These are phyloP conservation scores for Nesogale talazaci DNA, from an alignment of 2,113 vertebrate species.

Conservation along the genomic window DNA sequence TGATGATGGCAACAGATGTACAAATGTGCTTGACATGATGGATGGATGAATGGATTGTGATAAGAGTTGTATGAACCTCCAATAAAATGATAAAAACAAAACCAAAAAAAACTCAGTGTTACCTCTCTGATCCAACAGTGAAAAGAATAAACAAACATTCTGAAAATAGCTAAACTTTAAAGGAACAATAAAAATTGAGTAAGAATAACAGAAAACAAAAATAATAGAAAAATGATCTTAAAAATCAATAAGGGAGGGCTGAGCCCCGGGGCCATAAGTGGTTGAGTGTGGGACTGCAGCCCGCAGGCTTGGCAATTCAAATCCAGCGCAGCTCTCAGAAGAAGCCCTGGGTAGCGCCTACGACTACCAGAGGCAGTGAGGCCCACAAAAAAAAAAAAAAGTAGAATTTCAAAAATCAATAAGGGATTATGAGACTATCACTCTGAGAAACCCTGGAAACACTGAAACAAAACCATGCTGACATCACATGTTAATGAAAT, in stretches of 20 bases:
- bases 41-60: too few species aligned
- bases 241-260: neutral
- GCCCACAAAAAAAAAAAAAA: too few species aligned
- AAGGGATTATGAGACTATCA: neutral
- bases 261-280: too few species aligned
- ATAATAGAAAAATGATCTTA: neutral
- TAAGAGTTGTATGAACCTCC: too few species aligned
- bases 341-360: too few species aligned
- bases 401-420: neutral
- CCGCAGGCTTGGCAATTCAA: too few species aligned
- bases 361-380: too few species aligned
- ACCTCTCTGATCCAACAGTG: neutral
- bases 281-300: too few species aligned
- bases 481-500: neutral
- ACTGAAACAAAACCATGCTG: neutral
- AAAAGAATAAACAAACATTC: slow-evolving; percentile 43
- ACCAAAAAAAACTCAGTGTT: neutral
- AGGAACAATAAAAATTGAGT: neutral
- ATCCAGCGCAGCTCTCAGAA: too few species aligned
- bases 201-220: neutral
- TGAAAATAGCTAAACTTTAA: slow-evolving; percentile 17
- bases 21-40: too few species aligned
- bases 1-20: too few species aligned
- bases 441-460: neutral
- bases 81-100: too few species aligned